Evolutionary conservation across 2,113 vertebrate species (phyloP).

Genomic region (Actinemys pallida): DNA sequence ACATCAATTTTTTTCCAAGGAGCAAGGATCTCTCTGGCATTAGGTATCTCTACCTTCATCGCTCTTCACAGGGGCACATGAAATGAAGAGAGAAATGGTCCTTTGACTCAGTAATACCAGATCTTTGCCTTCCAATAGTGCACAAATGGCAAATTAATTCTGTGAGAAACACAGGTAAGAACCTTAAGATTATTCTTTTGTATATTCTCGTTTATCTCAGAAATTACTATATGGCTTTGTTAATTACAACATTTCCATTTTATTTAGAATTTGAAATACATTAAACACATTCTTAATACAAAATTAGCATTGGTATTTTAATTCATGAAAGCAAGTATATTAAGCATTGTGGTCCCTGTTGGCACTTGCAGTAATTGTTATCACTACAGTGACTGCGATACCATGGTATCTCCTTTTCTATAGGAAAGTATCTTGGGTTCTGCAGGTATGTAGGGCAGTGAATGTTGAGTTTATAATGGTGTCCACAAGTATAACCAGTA

Average conservation of each 20-base stretch:
- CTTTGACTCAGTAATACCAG: background rate
- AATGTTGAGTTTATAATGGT: background rate
- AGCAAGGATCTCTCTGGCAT: background rate
- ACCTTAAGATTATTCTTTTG: background rate
- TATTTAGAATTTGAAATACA: background rate
- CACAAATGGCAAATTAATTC: background rate
- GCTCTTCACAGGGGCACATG: too few relatives aligned
- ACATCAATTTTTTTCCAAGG: background rate
- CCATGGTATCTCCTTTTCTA: background rate
- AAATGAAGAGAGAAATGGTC: background rate
- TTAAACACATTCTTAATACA: slow-evolving; percentile 3
- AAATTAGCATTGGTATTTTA: background rate
- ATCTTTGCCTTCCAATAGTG: background rate
- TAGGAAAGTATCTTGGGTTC: background rate
- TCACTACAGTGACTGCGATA: background rate
- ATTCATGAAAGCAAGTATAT: slow-evolving; percentile 8
- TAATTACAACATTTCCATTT: background rate
- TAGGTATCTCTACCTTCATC: background rate
- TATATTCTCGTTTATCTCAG: background rate
- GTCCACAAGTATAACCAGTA: background rate
- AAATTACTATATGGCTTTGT: background rate
- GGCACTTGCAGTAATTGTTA: background rate
- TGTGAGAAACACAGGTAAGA: fast-evolving
- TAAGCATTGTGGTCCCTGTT: background rate
- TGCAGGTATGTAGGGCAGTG: background rate